These are phyloP conservation scores for Pseudococcus jackbeardsleyi DNA, from an alignment of 2,888 invertebrate species.

Conservation along the genomic window DNA sequence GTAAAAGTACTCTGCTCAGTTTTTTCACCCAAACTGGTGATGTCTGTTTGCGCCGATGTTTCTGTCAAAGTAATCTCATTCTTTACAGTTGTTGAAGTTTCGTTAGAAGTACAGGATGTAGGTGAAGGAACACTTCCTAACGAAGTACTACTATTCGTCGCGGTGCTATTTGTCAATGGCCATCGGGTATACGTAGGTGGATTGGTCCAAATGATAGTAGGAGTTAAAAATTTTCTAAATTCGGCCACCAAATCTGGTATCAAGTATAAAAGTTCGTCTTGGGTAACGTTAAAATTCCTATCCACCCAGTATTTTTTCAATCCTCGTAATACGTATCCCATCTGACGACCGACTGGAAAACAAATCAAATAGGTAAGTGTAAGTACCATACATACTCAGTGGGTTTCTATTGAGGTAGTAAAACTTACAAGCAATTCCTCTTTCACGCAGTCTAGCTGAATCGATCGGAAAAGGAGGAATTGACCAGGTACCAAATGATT, in stretches of 20 bases:
- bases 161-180: neutral
- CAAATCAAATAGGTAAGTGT: neutral
- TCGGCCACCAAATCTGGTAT: conserved; percentile 31
- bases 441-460: neutral
- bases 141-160: neutral
- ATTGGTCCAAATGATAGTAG: neutral
- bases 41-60: neutral
- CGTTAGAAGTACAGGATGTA: neutral
- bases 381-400: neutral
- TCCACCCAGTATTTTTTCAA: conserved; percentile 1
- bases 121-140: neutral
- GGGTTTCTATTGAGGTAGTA: neutral
- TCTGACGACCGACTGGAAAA: conserved; percentile 22
- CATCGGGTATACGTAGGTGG: neutral
- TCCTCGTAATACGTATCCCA: neutral
- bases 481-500: neutral
- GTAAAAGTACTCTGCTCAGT: neutral
- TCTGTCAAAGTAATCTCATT: neutral
- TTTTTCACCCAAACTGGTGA: neutral
- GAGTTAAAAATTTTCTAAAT: neutral
- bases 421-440: conserved; percentile 26
- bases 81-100: neutral
- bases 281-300: conserved; percentile 7
- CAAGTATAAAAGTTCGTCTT: neutral
- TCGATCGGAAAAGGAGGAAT: neutral